Conservation (phyloP, 2,113 vertebrate genomes). For the Phalacrocorax carbo region DNA sequence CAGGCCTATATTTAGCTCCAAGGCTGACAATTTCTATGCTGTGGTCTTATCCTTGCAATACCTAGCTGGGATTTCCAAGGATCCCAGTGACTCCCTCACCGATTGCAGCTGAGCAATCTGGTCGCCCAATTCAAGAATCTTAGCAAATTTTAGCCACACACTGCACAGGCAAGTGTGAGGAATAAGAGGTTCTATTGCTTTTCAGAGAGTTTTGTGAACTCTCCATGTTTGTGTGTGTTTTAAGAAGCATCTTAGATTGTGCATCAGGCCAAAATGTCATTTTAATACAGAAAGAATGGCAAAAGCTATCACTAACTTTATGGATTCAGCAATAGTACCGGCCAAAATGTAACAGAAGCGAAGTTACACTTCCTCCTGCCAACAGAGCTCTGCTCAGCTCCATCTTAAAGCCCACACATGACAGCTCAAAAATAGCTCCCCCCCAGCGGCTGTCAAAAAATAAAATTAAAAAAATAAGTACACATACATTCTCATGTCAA, state of each 20-base stretch:
- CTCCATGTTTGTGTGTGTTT: background rate
- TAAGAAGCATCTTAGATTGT: background rate
- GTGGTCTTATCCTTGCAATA: background rate
- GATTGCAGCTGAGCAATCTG: background rate
- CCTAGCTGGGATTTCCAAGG: background rate
- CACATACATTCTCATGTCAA: background rate
- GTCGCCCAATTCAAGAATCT: background rate
- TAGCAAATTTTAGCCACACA: background rate
- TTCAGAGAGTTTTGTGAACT: background rate
- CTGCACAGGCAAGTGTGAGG: background rate
- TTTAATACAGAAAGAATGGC: background rate
- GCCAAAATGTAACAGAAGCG: slow-evolving; percentile 58
- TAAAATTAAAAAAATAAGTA: background rate
- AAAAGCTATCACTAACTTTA: slow-evolving; percentile 18
- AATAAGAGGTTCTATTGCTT: background rate
- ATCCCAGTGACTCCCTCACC: background rate
- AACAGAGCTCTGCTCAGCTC: slow-evolving; percentile 58
- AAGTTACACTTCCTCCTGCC: slow-evolving; percentile 58
- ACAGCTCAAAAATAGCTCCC: slow-evolving; percentile 57
- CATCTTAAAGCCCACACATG: slow-evolving; percentile 60
- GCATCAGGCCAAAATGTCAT: background rate
- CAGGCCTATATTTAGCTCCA: background rate
- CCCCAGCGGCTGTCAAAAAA: slow-evolving; percentile 21
- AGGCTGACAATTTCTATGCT: background rate
- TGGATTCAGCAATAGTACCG: slow-evolving; percentile 30